Base-by-base conservation (phyloP, 1,140 invertebrate genomes). In the Hermatobates lingyangjiaoensis region DNA sequence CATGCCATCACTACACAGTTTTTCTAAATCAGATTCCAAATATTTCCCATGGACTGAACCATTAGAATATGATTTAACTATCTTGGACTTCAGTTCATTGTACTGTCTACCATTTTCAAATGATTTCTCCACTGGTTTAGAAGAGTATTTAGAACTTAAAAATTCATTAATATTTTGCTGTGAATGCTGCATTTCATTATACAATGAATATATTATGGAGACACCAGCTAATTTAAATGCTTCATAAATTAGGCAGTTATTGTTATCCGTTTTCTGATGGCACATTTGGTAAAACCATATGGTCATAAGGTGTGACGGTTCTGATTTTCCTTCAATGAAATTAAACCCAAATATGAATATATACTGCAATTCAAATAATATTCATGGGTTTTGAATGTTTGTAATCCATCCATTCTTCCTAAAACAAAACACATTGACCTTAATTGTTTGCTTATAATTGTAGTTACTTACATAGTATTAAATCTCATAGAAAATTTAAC, bases 41-140 rank as follows among this genome's bases (percentile, higher is more conserved):
- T 50, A 50, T 45, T 54, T 51, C 20, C 54, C 54, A 18, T 57
- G 53, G 1, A 56, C 50, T 28, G 52, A 45, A 14, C 69, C 71
- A 51, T 72, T 73, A 15, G 71, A 74, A 26, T 73, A 55, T 2
- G 72, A 73, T 24, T 71, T 66, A 58, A 70, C 72, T 2, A 74
- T 69, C 62, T 74, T 74, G 3, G 70, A 70, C 68, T 73, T 71
- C 53, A 77, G 68, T 62, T 71, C 61, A 62, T 79, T 71, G 63
- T 78, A 70, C 64, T 77, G 66, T 7, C 67, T 64, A 59, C 68
- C 66, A 45, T 74, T 68, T 58, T 74, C 73, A 23, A 71, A 69
- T n/a, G 70, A 73, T 24, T 59, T 56, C 39, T 60, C 62, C 14
- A 48, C 46, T 24, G 46, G 27, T 30, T 39, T 51, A n/a, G 57